These are phyloP conservation scores for Campodea augens DNA, from an alignment of 1,140 invertebrate genomes.

Conservation along the genomic window DNA sequence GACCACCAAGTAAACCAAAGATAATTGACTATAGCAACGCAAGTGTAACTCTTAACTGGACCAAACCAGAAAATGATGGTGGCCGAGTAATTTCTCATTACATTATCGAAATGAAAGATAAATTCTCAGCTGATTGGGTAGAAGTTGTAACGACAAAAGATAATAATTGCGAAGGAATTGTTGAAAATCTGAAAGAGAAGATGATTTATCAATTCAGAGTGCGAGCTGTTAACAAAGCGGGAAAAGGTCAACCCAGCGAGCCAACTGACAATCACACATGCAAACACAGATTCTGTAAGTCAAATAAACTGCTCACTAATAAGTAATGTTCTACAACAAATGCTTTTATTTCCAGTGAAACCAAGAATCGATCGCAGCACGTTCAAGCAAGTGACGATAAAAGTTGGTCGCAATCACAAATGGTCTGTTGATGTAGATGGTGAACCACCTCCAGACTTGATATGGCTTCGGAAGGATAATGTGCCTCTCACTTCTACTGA, in stretches of 20 bases:
- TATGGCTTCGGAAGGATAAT: slow-evolving; percentile 70
- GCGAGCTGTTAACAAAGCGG: slow-evolving; percentile 79
- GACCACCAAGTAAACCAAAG: slow-evolving; percentile 70
- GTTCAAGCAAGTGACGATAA: slow-evolving; percentile 66
- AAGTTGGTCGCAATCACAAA: slow-evolving; percentile 74
- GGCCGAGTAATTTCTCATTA: slow-evolving; percentile 90
- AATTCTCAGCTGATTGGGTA: slow-evolving; percentile 71
- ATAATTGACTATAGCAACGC: slow-evolving; percentile 88
- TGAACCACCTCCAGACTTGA: slow-evolving; percentile 68
- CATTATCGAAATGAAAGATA: slow-evolving; percentile 89
- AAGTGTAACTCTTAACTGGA: slow-evolving; percentile 77
- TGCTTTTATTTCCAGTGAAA: slow-evolving; percentile 37
- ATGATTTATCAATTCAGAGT: slow-evolving; percentile 87
- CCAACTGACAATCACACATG: slow-evolving; percentile 79
- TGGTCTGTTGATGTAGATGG: slow-evolving; percentile 80
- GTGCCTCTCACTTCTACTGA: slow-evolving; percentile 61
- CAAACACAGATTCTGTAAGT: slow-evolving; percentile 82
- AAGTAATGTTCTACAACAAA: slow-evolving; percentile 26
- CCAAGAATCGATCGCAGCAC: slow-evolving; percentile 81
- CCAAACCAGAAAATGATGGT: slow-evolving; percentile 70
- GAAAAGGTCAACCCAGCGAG: slow-evolving; percentile 65
- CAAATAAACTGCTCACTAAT: too few relatives aligned
- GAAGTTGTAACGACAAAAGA: slow-evolving; percentile 66
- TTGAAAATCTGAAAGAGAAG: slow-evolving; percentile 78
- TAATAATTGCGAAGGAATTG: slow-evolving; percentile 52